Percentiles rank a stretch among this genome's conserved stretches.
Conservation (phyloP, 1,140 invertebrate species). For the Globodera rostochiensis region DNA sequence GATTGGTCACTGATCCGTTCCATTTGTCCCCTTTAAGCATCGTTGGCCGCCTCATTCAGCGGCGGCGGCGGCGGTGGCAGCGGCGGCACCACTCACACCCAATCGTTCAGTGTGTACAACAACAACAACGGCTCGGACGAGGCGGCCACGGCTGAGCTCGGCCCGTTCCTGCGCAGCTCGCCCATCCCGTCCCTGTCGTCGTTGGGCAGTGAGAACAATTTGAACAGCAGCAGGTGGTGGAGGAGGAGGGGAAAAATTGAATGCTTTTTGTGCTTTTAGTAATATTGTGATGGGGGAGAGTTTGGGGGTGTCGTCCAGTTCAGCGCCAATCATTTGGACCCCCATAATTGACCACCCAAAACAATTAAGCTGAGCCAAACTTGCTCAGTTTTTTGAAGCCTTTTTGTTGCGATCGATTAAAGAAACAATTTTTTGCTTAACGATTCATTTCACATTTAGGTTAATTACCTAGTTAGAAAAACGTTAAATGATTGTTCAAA, state of each 20-base stretch:
- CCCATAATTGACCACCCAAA: too few species aligned
- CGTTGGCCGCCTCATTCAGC: slow-evolving; percentile 10
- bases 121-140: background rate
- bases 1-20: background rate
- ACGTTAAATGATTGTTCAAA: too few species aligned
- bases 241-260: background rate
- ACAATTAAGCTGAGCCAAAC: too few species aligned
- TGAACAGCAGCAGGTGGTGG: slow-evolving; percentile 11
- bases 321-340: background rate
- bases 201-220: slow-evolving; percentile 22
- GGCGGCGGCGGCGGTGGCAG: background rate
- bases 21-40: background rate
- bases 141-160: background rate
- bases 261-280: too few species aligned
- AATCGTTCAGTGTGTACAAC: background rate
- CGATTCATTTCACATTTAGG: too few species aligned
- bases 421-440: background rate
- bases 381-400: background rate
- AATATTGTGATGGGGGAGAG: too few species aligned
- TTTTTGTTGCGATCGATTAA: background rate
- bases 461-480: too few species aligned
- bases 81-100: background rate
- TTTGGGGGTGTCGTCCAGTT: background rate
- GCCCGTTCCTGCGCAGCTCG: slow-evolving; percentile 10
- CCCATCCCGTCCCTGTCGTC: slow-evolving; percentile 22